Conservation (phyloP, 2,113 vertebrate genomes). For the Notechis scutatus region DNA sequence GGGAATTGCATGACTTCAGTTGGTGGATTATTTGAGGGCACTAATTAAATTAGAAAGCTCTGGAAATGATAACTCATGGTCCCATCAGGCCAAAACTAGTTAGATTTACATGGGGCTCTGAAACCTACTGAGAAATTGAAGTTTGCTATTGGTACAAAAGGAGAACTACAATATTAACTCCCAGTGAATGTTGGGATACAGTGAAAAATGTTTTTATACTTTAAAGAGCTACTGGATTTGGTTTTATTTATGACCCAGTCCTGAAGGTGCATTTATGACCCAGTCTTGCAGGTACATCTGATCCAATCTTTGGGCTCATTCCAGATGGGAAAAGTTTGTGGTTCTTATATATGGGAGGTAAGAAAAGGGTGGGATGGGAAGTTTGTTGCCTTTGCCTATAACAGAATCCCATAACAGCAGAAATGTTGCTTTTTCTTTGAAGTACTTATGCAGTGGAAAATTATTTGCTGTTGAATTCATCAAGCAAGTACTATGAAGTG, state of each 20-base stretch:
- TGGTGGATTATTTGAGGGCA: not conserved
- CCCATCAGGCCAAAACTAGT: not conserved
- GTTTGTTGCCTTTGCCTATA: not conserved
- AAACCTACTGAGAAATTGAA: not conserved
- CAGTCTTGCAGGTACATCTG: not conserved
- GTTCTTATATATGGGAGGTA: not conserved
- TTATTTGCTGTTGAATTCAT: constrained; percentile 21
- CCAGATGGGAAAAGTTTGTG: not conserved
- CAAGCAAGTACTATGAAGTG: not conserved
- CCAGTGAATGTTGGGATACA: not conserved
- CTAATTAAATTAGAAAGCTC: not conserved
- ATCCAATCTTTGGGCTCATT: not conserved
- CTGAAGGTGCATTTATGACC: not conserved
- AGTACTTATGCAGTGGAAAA: constrained; percentile 27
- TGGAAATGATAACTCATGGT: not conserved
- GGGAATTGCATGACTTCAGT: not conserved
- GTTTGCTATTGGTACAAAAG: not conserved
- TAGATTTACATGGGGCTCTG: not conserved
- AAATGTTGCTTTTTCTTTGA: constrained; percentile 16
- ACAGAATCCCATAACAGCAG: not conserved
- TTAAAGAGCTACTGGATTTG: not conserved
- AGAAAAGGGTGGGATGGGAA: not conserved
- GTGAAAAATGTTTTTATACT: not conserved
- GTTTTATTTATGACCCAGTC: not conserved
- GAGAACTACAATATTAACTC: not conserved